phyloP scores from a whole-genome alignment of 2,888 invertebrate genomes.

The Catocala sponsa region DNA sequence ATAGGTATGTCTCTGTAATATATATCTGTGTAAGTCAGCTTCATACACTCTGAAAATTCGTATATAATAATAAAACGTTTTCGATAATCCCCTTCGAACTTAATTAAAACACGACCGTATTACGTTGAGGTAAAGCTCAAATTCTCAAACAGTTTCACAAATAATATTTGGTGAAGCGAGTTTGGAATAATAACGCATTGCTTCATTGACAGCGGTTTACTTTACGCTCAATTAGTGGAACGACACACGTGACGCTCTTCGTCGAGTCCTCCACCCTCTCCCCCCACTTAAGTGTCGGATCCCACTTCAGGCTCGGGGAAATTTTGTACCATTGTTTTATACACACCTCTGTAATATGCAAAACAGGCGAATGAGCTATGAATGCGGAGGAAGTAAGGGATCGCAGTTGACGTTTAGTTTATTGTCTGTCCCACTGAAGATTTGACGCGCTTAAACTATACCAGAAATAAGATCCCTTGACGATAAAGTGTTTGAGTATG shows the following conservation, averaged over 20 bases:
- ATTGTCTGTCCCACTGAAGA: constrained; percentile 8
- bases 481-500: constrained; percentile 6
- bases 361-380: constrained; percentile 34
- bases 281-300: constrained; percentile 28
- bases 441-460: constrained; percentile 6
- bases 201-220: constrained; percentile 71
- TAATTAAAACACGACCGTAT: constrained; percentile 26
- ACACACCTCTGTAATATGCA: constrained; percentile 33
- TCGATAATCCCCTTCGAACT: constrained; percentile 26
- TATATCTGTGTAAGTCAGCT: constrained; percentile 7
- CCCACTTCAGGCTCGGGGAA: constrained; percentile 28
- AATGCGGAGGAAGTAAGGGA: constrained; percentile 17
- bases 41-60: constrained; percentile 44
- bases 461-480: constrained; percentile 9
- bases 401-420: constrained; percentile 11
- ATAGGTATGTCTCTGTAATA: constrained; percentile 5
- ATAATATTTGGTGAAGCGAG: constrained; percentile 61
- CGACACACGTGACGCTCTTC: constrained; percentile 61
- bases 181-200: constrained; percentile 65
- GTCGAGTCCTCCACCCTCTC: constrained; percentile 32
- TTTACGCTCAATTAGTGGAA: constrained; percentile 75
- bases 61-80: constrained; percentile 38
- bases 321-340: constrained; percentile 42
- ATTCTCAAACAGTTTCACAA: constrained; percentile 42
- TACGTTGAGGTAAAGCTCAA: constrained; percentile 27